These are phyloP conservation scores for Drosophila lini DNA, from an alignment of 1,140 invertebrate species.

Conservation along the genomic window DNA sequence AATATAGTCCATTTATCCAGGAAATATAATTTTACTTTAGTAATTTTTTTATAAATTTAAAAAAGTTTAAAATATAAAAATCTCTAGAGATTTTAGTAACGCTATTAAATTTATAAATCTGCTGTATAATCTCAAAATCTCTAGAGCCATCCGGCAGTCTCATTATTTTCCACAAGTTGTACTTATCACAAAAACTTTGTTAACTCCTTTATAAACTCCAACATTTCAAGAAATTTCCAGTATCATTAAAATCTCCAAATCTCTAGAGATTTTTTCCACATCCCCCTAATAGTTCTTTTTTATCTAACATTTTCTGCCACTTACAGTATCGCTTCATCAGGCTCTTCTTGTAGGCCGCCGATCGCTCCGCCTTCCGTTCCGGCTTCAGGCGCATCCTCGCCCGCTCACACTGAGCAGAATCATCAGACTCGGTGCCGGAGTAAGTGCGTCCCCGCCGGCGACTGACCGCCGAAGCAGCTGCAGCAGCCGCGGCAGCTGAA, in stretches of 20 bases:
- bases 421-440: slow-evolving; percentile 90
- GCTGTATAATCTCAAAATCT: background rate
- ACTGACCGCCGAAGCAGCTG: slow-evolving; percentile 28
- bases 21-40: too few species aligned
- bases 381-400: slow-evolving; percentile 80
- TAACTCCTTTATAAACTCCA: background rate
- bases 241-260: background rate
- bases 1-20: too few species aligned
- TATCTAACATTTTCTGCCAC: slow-evolving; percentile 84
- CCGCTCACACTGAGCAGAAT: slow-evolving; percentile 86
- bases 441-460: slow-evolving; percentile 85
- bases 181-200: background rate
- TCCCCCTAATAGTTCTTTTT: background rate
- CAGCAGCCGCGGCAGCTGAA: slow-evolving; percentile 20
- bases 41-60: too few species aligned
- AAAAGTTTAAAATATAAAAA: too few species aligned
- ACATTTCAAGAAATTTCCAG: background rate
- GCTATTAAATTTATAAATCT: too few species aligned
- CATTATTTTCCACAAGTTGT: background rate
- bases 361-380: slow-evolving; percentile 84
- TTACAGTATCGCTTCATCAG: slow-evolving; percentile 95
- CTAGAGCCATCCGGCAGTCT: background rate
- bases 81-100: too few species aligned
- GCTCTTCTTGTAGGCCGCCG: slow-evolving; percentile 94
- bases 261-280: background rate